Conservation (phyloP, 2,113 vertebrate genomes). For the Paradoxurus hermaphroditus region DNA sequence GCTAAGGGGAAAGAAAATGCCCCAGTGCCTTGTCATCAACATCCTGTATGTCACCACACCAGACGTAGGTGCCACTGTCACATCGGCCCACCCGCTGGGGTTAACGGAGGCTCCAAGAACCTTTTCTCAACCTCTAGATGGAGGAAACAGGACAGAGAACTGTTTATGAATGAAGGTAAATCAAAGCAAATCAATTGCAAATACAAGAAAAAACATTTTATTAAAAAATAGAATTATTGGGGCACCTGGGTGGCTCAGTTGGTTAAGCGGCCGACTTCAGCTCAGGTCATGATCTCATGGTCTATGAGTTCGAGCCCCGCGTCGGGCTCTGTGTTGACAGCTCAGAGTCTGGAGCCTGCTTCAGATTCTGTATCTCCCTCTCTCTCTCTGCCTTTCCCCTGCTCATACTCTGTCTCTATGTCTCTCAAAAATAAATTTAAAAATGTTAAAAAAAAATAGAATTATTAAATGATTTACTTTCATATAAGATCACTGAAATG, state of each 20-base stretch:
- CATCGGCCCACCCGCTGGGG: background rate
- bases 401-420: too few species aligned
- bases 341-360: too few species aligned
- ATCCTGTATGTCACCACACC: background rate
- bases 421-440: too few species aligned
- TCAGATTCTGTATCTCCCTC: too few species aligned
- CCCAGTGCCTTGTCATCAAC: background rate
- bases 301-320: too few species aligned
- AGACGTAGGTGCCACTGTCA: background rate
- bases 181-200: background rate
- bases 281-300: too few species aligned
- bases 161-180: background rate
- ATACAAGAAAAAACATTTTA: background rate
- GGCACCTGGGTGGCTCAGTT: too few species aligned
- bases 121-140: background rate
- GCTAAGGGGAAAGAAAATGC: background rate
- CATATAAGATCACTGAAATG: background rate
- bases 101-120: background rate
- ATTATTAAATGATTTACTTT: background rate
- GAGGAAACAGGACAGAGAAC: background rate
- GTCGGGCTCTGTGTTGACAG: too few species aligned
- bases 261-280: too few species aligned
- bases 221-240: background rate
- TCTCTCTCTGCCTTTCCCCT: too few species aligned
- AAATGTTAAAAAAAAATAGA: too few species aligned